Evolutionary conservation across 2,113 vertebrate genomes (phyloP).

Genomic region (Laticauda laticaudata): DNA sequence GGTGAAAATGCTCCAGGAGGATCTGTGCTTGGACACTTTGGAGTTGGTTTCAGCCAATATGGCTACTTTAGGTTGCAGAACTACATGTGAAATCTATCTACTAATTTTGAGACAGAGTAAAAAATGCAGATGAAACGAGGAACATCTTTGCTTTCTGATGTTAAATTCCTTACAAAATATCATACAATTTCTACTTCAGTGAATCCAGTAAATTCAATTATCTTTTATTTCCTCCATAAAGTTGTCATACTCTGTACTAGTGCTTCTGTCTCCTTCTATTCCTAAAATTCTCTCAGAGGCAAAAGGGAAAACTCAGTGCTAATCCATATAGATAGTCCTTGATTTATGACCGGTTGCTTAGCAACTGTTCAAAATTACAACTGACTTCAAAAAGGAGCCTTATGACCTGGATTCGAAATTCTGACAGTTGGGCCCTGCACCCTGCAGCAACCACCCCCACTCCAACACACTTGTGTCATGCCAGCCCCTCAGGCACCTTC

Average conservation of each 20-base stretch:
- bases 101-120: neutral
- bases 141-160: constrained; percentile 59
- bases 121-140: constrained; percentile 30
- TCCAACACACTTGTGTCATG: neutral
- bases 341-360: no score
- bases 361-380: no score
- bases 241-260: constrained; percentile 56
- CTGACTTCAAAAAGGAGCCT: no score
- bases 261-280: constrained; percentile 22
- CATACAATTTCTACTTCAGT: constrained; percentile 80
- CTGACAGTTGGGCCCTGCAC: neutral
- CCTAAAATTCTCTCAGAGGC: constrained; percentile 41
- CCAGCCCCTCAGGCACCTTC: neutral
- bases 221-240: constrained; percentile 71
- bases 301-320: constrained; percentile 34
- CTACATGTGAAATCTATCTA: neutral
- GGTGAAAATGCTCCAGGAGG: neutral
- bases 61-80: neutral
- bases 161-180: constrained; percentile 72
- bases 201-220: constrained; percentile 84
- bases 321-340: neutral
- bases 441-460: neutral
- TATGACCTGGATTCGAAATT: no score
- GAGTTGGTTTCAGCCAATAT: neutral
- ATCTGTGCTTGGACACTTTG: neutral